Evolutionary conservation across 1,140 invertebrate species (phyloP).

Genomic region (Drosophila erecta): DNA sequence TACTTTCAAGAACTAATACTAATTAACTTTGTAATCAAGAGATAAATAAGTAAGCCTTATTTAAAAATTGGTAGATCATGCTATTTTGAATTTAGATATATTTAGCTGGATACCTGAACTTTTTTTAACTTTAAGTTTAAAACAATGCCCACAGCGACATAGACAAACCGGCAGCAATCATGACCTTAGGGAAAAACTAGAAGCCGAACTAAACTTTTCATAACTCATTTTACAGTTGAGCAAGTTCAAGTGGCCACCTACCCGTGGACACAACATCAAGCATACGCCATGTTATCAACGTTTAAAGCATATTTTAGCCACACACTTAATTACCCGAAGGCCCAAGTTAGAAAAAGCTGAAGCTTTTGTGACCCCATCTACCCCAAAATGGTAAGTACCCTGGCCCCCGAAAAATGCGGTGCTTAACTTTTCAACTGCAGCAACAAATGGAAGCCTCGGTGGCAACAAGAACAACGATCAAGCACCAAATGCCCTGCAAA

Average conservation of each 20-base stretch:
- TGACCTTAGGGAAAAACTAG: conserved; percentile 5
- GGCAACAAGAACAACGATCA: conserved; percentile 19
- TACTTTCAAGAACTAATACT: conserved; percentile 5
- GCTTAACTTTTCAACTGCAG: conserved; percentile 55
- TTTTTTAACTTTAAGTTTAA: not conserved
- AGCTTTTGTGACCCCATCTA: conserved; percentile 42
- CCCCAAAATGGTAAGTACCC: conserved; percentile 13
- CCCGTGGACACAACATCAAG: conserved; percentile 39
- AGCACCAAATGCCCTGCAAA: conserved; percentile 45
- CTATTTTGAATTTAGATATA: too few relatives aligned
- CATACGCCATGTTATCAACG: conserved; percentile 47
- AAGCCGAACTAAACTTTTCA: conserved; percentile 36
- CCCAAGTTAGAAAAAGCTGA: conserved; percentile 11
- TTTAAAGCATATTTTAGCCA: conserved; percentile 27
- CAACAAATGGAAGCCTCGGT: conserved; percentile 32
- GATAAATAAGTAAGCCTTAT: not conserved
- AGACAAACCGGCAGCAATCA: conserved; percentile 2
- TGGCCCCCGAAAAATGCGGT: conserved; percentile 30
- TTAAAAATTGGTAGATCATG: too few relatives aligned
- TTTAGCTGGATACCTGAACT: too few relatives aligned
- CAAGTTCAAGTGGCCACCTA: conserved; percentile 9
- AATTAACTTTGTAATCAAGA: conserved; percentile 28
- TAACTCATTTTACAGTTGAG: conserved; percentile 31
- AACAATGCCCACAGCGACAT: not conserved
- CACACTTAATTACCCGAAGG: conserved; percentile 63